These are phyloP conservation scores for Aleiodes testaceus DNA, from an alignment of 2,888 invertebrate species.

Conservation along the genomic window DNA sequence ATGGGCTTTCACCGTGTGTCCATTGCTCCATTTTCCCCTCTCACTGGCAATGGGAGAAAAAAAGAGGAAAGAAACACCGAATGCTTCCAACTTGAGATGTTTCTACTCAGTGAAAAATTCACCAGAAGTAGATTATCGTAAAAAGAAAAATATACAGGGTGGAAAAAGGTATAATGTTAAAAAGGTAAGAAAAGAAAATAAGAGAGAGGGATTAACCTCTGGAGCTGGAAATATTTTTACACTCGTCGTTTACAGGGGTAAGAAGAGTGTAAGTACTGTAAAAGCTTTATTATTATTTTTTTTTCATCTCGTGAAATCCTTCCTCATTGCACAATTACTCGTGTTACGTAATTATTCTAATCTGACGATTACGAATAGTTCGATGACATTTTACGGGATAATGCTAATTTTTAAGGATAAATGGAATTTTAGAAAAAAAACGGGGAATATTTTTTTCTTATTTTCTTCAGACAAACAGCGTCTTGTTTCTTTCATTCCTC, in stretches of 20 bases:
- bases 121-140: slow-evolving; percentile 15
- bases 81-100: slow-evolving; percentile 2
- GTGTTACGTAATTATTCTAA: slow-evolving; percentile 22
- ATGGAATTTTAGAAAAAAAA: background rate
- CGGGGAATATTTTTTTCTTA: background rate
- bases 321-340: slow-evolving; percentile 28
- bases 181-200: background rate
- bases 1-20: slow-evolving; percentile 42
- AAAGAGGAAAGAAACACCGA: slow-evolving; percentile 5
- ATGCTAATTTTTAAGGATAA: background rate
- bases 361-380: slow-evolving; percentile 14
- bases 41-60: slow-evolving; percentile 12
- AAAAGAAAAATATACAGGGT: slow-evolving; percentile 3
- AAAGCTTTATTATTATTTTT: slow-evolving; percentile 8
- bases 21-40: slow-evolving; percentile 42
- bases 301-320: background rate
- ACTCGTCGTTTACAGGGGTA: background rate
- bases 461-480: no score
- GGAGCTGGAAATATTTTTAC: no score
- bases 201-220: no score
- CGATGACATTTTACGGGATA: background rate
- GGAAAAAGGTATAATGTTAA: background rate
- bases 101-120: slow-evolving; percentile 1
- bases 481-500: slow-evolving; percentile 3
- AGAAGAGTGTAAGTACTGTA: slow-evolving; percentile 22